phyloP scores from a whole-genome alignment of 1,140 invertebrate genomes.

The Tenebrio molitor region DNA sequence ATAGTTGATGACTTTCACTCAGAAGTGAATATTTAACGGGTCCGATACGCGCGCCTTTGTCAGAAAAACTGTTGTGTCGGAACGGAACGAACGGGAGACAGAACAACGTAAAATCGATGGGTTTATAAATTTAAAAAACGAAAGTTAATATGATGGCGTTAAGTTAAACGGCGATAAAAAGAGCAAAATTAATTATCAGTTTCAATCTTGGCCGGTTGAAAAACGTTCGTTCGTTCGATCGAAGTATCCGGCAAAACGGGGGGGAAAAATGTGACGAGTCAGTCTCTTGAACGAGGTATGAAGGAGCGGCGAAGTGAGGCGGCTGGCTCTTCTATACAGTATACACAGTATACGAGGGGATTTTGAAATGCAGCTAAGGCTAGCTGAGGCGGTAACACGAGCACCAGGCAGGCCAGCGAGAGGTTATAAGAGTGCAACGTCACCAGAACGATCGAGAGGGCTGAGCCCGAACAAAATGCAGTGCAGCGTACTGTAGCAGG shows the following conservation, averaged over 20 bases:
- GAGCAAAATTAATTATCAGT: slow-evolving; percentile 20
- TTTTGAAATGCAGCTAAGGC: slow-evolving; percentile 17
- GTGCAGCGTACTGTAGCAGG: slow-evolving; percentile 64
- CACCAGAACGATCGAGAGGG: slow-evolving; percentile 41
- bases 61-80: not conserved
- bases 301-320: slow-evolving; percentile 13
- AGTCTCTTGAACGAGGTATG: slow-evolving; percentile 22
- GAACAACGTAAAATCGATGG: slow-evolving; percentile 19
- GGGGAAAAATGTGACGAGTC: slow-evolving; percentile 26
- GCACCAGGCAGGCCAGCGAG: slow-evolving; percentile 40
- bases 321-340: no score
- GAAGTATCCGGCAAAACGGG: not conserved
- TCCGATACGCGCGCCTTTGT: slow-evolving; percentile 3
- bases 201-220: not conserved
- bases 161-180: not conserved
- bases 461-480: slow-evolving; percentile 54
- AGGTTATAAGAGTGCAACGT: slow-evolving; percentile 53
- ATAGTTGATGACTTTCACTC: slow-evolving; percentile 33
- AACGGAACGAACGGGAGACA: not conserved
- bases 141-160: not conserved
- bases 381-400: slow-evolving; percentile 29
- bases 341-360: no score
- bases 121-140: slow-evolving; percentile 14
- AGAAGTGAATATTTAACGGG: slow-evolving; percentile 22
- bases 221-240: no score